Percentiles rank a stretch among this genome's conserved stretches.
Evolutionary conservation across 1,140 invertebrate species (phyloP).

Genomic region (Zaprionus tsacasi): DNA sequence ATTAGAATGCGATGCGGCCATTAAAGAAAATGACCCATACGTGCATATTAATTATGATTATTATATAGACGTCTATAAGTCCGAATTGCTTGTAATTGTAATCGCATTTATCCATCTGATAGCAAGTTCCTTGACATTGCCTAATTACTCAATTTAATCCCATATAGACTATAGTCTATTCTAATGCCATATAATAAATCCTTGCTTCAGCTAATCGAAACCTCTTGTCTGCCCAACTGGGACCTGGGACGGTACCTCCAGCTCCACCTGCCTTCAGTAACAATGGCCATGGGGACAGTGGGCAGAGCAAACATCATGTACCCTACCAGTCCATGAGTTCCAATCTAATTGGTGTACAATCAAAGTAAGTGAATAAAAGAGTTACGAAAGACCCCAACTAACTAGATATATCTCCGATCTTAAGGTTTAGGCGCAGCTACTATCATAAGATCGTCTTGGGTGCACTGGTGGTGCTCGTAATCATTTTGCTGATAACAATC

Average conservation of each 20-base stretch:
- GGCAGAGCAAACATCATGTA: constrained; percentile 61
- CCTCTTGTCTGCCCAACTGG: constrained; percentile 56
- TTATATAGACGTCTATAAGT: constrained; percentile 38
- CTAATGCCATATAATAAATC: constrained; percentile 1
- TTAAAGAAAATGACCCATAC: constrained; percentile 28
- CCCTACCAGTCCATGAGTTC: constrained; percentile 51
- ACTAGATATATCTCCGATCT: not conserved
- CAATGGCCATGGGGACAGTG: constrained; percentile 53
- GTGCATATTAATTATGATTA: constrained; percentile 57
- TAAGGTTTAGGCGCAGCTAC: constrained; percentile 86
- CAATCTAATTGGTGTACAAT: constrained; percentile 76
- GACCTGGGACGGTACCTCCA: constrained; percentile 33
- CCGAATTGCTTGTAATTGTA: not conserved
- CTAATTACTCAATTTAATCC: not conserved
- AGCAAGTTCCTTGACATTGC: constrained; percentile 9
- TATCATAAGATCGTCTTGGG: constrained; percentile 84
- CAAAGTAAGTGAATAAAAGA: constrained; percentile 53
- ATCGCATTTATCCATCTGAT: no score
- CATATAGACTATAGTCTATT: no score
- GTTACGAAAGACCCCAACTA: not conserved
- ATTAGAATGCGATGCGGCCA: constrained; percentile 31
- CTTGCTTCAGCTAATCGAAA: constrained; percentile 62
- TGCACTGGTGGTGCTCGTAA: constrained; percentile 83
- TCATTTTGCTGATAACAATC: constrained; percentile 84
- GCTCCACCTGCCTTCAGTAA: constrained; percentile 24